Evolutionary conservation across 1,140 invertebrate genomes (phyloP), one percentile per base, ranked within the genome.

Genomic region (Coboldia fuscipes): DNA sequence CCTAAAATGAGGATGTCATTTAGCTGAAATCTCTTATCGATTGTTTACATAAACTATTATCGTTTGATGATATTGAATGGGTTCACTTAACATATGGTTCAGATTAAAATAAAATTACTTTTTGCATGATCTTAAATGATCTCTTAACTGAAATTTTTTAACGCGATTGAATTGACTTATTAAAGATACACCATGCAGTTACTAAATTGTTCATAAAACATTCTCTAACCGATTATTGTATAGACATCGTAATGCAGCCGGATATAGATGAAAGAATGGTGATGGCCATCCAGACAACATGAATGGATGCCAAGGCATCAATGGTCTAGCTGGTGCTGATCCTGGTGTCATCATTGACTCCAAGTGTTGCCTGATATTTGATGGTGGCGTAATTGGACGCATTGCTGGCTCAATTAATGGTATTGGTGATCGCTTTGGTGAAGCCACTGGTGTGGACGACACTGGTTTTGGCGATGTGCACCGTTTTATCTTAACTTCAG

Each of bases 251-350:
- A 66, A 57, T 35, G 63, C 63, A 35, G 63, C 62, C 42, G 63
- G 63, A 49, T 65, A 65, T 18, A 65, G 57, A 36, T 48, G 51
- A 33, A 62, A 62, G 24, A 65, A 44, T 30, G 65, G 60, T 17
- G 62, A 61, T 36, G 63, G 62, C 31, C 6, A 60, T 61, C 63
- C 63, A 65, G 63, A 62, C 46, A 65, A 43, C 41, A 65, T 41
- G 13, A 65, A 63, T 20, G 63, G 63, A 37, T 61, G 64, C 63
- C 63, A 65, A 22, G 61, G 60, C 45, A 65, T 46, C 46, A 63
- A 50, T 19, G 61, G 61, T 9, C 61, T 56, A 34, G 61, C 48
- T 7, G 51, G 47, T 3, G 61, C 50, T 37, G 61, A 52, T 42
- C 51, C 45, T 43, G 54, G 46, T 0, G 50, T 47, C 42, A 59